A percentile compares a stretch with the other conserved stretches of the same genome.
Conservation (phyloP, 2,113 vertebrate species). For the Tretioscincus oriximinensis region DNA sequence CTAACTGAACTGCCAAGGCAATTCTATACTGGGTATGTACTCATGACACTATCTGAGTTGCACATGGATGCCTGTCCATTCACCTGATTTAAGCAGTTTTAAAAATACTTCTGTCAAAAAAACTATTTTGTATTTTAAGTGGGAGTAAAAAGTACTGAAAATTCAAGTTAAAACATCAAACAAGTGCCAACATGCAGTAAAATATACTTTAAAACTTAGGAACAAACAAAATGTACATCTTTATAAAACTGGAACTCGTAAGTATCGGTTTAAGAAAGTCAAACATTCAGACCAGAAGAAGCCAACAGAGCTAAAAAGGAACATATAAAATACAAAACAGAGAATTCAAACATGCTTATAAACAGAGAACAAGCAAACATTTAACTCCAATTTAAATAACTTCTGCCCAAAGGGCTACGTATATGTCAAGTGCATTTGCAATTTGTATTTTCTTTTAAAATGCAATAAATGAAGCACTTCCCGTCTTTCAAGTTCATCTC, state of each 20-base stretch:
- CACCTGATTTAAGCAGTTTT: constrained; percentile 75
- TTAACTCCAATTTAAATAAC: constrained; percentile 44
- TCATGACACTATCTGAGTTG: constrained; percentile 62
- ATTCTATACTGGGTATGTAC: constrained; percentile 53
- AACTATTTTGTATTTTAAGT: constrained; percentile 49
- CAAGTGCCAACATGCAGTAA: constrained; percentile 56
- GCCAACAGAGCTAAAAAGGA: constrained; percentile 6
- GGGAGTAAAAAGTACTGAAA: constrained; percentile 45
- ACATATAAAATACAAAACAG: constrained; percentile 24
- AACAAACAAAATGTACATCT: constrained; percentile 39
- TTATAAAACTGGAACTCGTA: constrained; percentile 23
- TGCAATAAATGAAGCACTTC: constrained; percentile 13
- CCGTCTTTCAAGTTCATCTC: neutral
- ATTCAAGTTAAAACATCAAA: constrained; percentile 25
- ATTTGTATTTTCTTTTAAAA: constrained; percentile 6
- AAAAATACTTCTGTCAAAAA: constrained; percentile 64
- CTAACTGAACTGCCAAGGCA: constrained; percentile 62
- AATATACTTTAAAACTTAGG: constrained; percentile 53
- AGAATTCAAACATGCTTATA: constrained; percentile 11
- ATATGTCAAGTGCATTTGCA: neutral
- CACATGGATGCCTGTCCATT: constrained; percentile 50
- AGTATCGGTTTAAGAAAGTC: neutral
- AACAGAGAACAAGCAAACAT: constrained; percentile 30
- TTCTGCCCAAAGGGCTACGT: neutral
- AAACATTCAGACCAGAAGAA: constrained; percentile 28